phyloP scores from a whole-genome alignment of 2,797 vertebrate species.

The Periparus ater region DNA sequence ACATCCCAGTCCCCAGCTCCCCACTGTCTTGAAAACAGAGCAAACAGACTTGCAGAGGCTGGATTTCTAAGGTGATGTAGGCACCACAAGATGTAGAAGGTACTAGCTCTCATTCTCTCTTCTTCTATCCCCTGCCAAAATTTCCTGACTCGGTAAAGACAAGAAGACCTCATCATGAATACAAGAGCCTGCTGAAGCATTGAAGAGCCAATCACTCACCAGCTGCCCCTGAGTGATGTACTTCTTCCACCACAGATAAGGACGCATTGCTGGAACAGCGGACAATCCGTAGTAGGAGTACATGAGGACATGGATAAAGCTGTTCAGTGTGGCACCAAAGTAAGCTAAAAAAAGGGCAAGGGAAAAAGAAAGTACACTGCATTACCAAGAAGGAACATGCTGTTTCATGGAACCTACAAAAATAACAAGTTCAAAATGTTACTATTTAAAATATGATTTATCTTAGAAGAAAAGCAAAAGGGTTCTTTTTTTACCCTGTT shows the following conservation, averaged over 20 bases:
- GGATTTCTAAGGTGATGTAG: not conserved
- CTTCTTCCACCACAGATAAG: constrained; percentile 99
- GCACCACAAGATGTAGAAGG: not conserved
- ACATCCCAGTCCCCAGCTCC: not conserved
- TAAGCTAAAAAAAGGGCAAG: constrained; percentile 80
- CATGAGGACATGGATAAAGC: constrained; percentile 97
- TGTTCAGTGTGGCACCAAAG: constrained; percentile 93
- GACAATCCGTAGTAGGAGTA: constrained; percentile 97
- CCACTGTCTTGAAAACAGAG: not conserved
- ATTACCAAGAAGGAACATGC: not conserved
- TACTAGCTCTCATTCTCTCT: not conserved
- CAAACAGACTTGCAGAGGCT: not conserved
- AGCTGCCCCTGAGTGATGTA: constrained; percentile 98
- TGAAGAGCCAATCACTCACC: constrained; percentile 77
- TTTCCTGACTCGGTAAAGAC: not conserved
- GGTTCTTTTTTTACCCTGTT: not conserved
- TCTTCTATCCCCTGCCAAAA: not conserved
- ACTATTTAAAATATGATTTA: not conserved
- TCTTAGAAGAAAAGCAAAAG: not conserved
- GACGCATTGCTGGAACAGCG: constrained; percentile 89
- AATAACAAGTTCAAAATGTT: constrained; percentile 12
- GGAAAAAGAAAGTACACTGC: not conserved
- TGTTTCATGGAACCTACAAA: not conserved
- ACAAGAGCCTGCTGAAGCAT: not conserved
- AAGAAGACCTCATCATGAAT: not conserved